Evolutionary conservation across 2,113 vertebrate species (phyloP), one percentile per base, ranked within the genome.

Genomic region (Prietella phreatophila): DNA sequence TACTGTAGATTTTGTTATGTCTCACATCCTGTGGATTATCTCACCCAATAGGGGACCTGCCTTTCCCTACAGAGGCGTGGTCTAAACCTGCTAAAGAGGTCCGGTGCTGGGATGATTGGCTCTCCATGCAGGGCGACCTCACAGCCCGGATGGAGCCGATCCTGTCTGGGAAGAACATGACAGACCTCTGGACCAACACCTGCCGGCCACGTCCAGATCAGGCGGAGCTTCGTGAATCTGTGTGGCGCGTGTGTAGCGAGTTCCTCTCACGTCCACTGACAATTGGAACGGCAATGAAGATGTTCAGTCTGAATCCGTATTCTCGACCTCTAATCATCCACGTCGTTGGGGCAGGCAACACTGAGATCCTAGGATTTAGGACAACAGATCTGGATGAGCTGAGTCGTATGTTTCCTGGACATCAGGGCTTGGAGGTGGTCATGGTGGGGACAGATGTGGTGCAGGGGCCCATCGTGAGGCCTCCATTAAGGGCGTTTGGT

Each of bases 401-500:
- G 85, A 95, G 91, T 0, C 91, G 85, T 53, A 97, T 98, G 96
- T 98, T 97, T 90, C 97, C 97, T 0, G 95, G 93, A 63, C 96
- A 98, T 92, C 93, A 90, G 89, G 97, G 97, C 33, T 9, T 99
- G 11, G 96, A 93, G 92, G 91, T 98, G 87, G 95, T 98, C 80
- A 96, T 98, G 97, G 95, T 99, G 65, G 98, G 98, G 3, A 94
- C 96, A 2, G 97, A 98, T 0, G 95, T 99, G 84, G 93, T 96
- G 5, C 88, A 94, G 0, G 96, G 95, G 27, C 91, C 96, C 65
- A 92, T 97, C 60, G 91, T 96, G 92, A 95, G 97, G 87, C 96
- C 95, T 22, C 95, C 97, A 0, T 93, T 97, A 85, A 89, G 89
- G 33, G 92, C 86, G 0, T 93, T 93, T 0, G 95, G 95, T 0